Base-by-base conservation (phyloP, 2,888 invertebrate genomes). In the Portevinia maculata region DNA sequence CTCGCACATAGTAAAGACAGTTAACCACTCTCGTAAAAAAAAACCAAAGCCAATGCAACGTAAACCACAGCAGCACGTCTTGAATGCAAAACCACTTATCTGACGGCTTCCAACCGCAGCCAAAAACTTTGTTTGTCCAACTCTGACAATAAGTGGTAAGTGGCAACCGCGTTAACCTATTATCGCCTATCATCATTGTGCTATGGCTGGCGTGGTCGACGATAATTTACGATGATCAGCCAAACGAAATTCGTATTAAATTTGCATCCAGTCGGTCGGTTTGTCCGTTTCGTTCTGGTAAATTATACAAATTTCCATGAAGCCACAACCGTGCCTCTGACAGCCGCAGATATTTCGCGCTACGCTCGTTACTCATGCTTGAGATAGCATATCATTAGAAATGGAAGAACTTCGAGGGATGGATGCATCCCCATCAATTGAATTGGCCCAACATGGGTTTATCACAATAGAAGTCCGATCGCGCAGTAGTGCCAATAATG, bases 161-260 rank as follows among this genome's bases (percentile, higher is more conserved):
- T 67, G 71, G 83, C 83, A 55, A 83, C 83, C 83, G 83, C 83
- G 83, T 83, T 83, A 83, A 83, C 83, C 83, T 83, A 83, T 83
- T 83, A 83, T 83, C 83, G 83, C 83, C 83, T 81, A 81, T 81
- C 76, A 81, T 75, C 79, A 74, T 41, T 62, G 79, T 50, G 50
- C 67, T 48, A 50, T 46, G 64, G 59, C 50, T 76, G 69, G 76
- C 52, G 39, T 76, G 65, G 76, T 62, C 78, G 50, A 67, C 71
- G 71, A 71, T 83, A 83, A 83, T 83, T 83, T 83, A 83, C 83
- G 83, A 78, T 83, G 83, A 83, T 83, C 83, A 78, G 53, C 76
- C 64, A 39, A 83, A 83, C 83, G 78, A 83, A 83, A 73, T 83
- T 83, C 83, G 78, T 67, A 78, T 83, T 83, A 83, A 83, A 83